Base-by-base conservation (phyloP, 2,797 vertebrate species). In the Pangasius macronema region DNA sequence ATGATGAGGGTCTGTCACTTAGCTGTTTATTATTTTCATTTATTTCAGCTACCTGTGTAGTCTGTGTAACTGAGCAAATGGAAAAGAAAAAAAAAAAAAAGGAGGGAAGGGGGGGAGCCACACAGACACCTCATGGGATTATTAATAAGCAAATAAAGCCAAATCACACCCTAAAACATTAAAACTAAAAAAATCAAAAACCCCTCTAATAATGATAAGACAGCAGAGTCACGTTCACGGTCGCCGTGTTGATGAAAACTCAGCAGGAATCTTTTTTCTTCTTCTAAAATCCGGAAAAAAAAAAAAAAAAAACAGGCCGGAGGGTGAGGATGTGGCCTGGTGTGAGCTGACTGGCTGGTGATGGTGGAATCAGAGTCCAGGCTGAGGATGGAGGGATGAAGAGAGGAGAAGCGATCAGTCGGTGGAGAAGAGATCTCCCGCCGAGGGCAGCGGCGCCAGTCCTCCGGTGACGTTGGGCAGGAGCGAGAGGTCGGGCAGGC, bases 351-450 rank as follows among this genome's bases (percentile, higher is more conserved):
- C 30, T 33, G 53, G 83, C 68, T 87, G 86, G 88, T 85, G 83
- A 53, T 24, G 24, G 86, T 88, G 83, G 83, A 85, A 85, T 73
- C 87, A 85, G 61, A 88, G 87, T 88, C 83, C 33, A 36, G 87
- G 46, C 63, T 68, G 46, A 68, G 82, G 85, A 79, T 39, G 39
- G 53, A 77, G n/a, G 85, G 42, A 67, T 36, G 85, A 51, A 7
- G 72, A 63, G 22, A 70, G 30, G 22, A 67, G 42, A 27, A 65
- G 0, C 30, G 72, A 83, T 96, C 97, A 99, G 95, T 99, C 99
- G 61, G 98, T 99, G 87, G 98, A 99, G 93, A 99, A 99, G 63
- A 99, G 97, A 94, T 99, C 98, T 84, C 99, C 99, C 1, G 99
- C 98, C 5, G 99, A 99, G 0, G 98, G 99, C 68, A 99, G 96